Percentiles rank a stretch among this genome's conserved stretches.
These are phyloP conservation scores for Acleris holmiana DNA, from an alignment of 2,888 invertebrate species.

Conservation along the genomic window DNA sequence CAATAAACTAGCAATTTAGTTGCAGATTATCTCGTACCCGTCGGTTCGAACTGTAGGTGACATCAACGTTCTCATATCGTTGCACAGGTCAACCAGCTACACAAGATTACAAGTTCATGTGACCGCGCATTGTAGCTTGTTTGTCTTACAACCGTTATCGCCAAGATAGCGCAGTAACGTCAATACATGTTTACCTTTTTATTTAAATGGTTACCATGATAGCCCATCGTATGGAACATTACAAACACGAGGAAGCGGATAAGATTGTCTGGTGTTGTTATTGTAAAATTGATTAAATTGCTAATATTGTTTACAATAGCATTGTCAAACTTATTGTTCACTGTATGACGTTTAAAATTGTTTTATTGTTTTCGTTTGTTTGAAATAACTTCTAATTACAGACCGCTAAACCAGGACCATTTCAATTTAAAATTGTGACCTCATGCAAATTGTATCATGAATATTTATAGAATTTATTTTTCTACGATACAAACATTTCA, in stretches of 20 bases:
- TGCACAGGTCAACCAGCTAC: constrained; percentile 45
- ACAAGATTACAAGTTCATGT: constrained; percentile 46
- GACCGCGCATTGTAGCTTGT: constrained; percentile 54
- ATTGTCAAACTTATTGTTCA: no score
- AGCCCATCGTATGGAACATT: constrained; percentile 12
- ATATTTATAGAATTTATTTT: constrained; percentile 64
- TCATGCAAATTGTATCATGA: constrained; percentile 59
- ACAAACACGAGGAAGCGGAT: constrained; percentile 53
- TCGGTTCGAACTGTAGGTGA: constrained; percentile 44
- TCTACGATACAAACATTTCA: constrained; percentile 58
- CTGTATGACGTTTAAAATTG: background rate
- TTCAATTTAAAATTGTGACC: constrained; percentile 20
- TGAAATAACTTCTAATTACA: background rate
- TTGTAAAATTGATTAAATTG: no score
- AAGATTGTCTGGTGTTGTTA: constrained; percentile 42
- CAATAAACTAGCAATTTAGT: constrained; percentile 10
- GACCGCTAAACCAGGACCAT: background rate
- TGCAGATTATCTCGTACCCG: constrained; percentile 16
- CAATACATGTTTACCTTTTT: constrained; percentile 39
- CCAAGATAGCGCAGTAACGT: constrained; percentile 43
- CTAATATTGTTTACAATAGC: no score
- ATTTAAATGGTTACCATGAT: constrained; percentile 32
- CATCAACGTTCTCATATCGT: constrained; percentile 43
- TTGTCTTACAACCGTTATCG: constrained; percentile 46
- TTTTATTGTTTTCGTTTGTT: background rate